Evolutionary conservation across 2,888 invertebrate genomes (phyloP).

Genomic region (Thumatha senex): DNA sequence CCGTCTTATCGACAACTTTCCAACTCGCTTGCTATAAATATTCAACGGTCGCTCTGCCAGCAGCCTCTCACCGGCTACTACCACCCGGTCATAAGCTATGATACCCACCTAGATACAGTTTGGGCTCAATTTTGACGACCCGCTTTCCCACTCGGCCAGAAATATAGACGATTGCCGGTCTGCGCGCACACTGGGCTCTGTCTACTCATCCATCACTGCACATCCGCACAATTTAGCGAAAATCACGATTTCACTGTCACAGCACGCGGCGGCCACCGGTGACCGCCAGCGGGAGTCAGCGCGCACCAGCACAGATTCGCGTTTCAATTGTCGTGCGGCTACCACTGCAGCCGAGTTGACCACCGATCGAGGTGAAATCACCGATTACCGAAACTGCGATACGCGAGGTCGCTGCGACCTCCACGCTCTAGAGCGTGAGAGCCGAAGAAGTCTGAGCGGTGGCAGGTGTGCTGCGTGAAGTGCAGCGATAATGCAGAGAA

Average conservation of each 20-base stretch:
- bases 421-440: conserved; percentile 77
- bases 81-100: conserved; percentile 32
- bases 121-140: conserved; percentile 82
- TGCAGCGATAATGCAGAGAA: conserved; percentile 58
- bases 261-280: conserved; percentile 69
- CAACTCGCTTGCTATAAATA: conserved; percentile 74
- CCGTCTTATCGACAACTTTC: conserved; percentile 57
- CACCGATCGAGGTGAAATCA: conserved; percentile 58
- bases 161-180: conserved; percentile 60
- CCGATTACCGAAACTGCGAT: conserved; percentile 55
- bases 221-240: conserved; percentile 77
- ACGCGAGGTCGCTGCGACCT: conserved; percentile 67
- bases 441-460: conserved; percentile 69
- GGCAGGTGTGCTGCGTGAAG: conserved; percentile 66
- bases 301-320: conserved; percentile 56
- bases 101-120: conserved; percentile 81
- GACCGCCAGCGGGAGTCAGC: conserved; percentile 61
- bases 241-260: conserved; percentile 82
- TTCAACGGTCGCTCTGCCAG: conserved; percentile 61
- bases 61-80: conserved; percentile 49
- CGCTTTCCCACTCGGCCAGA: conserved; percentile 67
- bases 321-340: conserved; percentile 57
- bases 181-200: conserved; percentile 64
- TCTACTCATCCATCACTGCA: conserved; percentile 82
- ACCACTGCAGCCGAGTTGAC: conserved; percentile 54